phyloP scores from a whole-genome alignment of 2,113 vertebrate species.

The Oenanthe oenanthe region DNA sequence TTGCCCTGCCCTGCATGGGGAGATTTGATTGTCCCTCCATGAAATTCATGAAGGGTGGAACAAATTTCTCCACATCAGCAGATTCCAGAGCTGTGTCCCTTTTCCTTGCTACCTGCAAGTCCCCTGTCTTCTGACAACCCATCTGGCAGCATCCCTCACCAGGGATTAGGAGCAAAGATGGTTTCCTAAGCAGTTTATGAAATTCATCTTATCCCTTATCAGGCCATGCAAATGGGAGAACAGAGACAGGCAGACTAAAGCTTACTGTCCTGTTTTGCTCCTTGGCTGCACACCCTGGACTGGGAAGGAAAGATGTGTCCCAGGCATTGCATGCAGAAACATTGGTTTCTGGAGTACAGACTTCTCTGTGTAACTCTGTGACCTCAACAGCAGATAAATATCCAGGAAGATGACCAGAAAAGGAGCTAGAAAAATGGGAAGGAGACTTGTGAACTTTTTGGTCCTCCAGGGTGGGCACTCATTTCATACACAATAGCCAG shows the following conservation, averaged over 20 bases:
- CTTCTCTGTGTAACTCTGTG: background rate
- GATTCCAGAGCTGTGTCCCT: background rate
- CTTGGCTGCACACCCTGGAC: background rate
- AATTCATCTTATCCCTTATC: background rate
- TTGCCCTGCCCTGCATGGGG: background rate
- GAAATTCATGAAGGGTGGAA: background rate
- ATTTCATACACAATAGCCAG: background rate
- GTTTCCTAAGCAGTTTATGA: background rate
- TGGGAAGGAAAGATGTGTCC: rapidly evolving
- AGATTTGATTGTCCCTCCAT: background rate
- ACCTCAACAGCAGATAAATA: background rate
- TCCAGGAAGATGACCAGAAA: background rate
- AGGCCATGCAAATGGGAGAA: background rate
- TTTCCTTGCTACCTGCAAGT: background rate
- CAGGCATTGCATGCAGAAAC: rapidly evolving
- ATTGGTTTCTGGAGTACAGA: background rate
- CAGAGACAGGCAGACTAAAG: background rate
- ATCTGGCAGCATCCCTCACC: background rate
- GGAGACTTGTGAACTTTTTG: background rate
- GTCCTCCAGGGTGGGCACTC: rapidly evolving
- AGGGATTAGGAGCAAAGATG: background rate
- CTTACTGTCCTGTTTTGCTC: background rate
- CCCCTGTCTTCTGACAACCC: background rate
- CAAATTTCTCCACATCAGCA: background rate
- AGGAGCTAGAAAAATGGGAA: background rate